Base-by-base conservation (phyloP, 2,888 invertebrate species). In the Alsophila aescularia region DNA sequence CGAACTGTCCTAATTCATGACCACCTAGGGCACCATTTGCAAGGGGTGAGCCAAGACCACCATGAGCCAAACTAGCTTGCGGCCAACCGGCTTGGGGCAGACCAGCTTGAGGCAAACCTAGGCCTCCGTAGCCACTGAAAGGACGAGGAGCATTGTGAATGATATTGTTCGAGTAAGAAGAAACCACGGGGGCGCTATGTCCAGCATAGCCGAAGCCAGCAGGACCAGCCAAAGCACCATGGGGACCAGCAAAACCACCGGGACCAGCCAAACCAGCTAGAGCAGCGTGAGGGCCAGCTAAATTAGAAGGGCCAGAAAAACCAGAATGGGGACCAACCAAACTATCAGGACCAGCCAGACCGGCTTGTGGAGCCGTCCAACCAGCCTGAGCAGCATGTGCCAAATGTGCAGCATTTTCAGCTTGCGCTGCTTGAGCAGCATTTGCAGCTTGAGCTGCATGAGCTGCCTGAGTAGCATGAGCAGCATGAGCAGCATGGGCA, bases 91-190 rank as follows among this genome's bases (percentile, higher is more conserved):
- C 55, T 18, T 47, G 49, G n/a, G 49, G 24, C 2, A 49, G n/a
- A 27, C 49, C 40, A 21, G 34, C 49, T 27, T 54, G 54, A 8
- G 10, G 32, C 18, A 54, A 16, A 13, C 63, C 55, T n/a, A 53
- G 14, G 35, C 64, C 65, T 27, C 51, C 51, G 9, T 56, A 34
- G n/a, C 64, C 61, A 32, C 52, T 52, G 13, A 54, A 64, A 2
- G 67, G 60, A 36, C 55, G 62, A 32, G 67, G 67, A 27, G 47
- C 60, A 29, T 63, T 64, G 40, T 69, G 69, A 2, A 66, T 51
- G 32, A 67, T 51, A 24, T 56, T 60, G 41, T 66, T 62, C 12
- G 63, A 59, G 53, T 67, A 69, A 4, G 62, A 62, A 10, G 69
- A 69, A 34, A 63, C 58, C 8, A 62, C 43, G 2, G 67, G 67